Percentiles rank a stretch among this genome's conserved stretches.
These are phyloP conservation scores for Aradus depressus DNA, from an alignment of 2,888 invertebrate species.

Conservation along the genomic window DNA sequence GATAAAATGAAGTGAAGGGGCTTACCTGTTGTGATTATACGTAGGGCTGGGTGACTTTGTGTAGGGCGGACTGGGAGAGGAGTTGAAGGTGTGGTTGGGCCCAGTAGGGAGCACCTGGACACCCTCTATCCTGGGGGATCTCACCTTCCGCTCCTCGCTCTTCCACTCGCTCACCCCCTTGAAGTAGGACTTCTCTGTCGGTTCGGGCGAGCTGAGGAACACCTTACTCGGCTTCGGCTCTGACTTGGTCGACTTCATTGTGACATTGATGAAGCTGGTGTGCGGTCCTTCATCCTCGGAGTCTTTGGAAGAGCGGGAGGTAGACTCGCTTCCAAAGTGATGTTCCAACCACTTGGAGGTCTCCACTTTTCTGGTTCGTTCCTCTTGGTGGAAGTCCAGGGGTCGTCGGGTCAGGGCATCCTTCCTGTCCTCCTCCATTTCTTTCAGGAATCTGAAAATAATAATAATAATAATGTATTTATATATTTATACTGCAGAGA, in stretches of 20 bases:
- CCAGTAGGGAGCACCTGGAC: constrained; percentile 33
- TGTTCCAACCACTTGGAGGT: constrained; percentile 85
- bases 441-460: constrained; percentile 21
- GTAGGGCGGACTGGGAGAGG: constrained; percentile 27
- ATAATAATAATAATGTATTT: background rate
- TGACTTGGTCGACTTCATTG: constrained; percentile 53
- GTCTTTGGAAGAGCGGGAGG: constrained; percentile 28
- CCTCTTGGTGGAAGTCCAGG: constrained; percentile 74
- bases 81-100: constrained; percentile 31
- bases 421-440: constrained; percentile 50
- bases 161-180: constrained; percentile 70
- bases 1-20: constrained; percentile 3
- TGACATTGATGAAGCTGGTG: constrained; percentile 64
- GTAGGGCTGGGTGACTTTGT: constrained; percentile 21
- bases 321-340: constrained; percentile 77
- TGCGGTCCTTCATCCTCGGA: constrained; percentile 45
- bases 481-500: background rate
- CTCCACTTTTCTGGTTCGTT: constrained; percentile 78
- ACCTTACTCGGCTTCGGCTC: constrained; percentile 37
- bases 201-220: constrained; percentile 45
- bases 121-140: constrained; percentile 27
- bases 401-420: constrained; percentile 72
- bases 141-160: constrained; percentile 23
- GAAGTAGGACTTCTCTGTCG: constrained; percentile 36
- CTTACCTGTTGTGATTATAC: too few species aligned